Evolutionary conservation across 2,797 vertebrate species (phyloP), one percentile per base, ranked within the genome.

Genomic region (Triplophysa bombifrons): DNA sequence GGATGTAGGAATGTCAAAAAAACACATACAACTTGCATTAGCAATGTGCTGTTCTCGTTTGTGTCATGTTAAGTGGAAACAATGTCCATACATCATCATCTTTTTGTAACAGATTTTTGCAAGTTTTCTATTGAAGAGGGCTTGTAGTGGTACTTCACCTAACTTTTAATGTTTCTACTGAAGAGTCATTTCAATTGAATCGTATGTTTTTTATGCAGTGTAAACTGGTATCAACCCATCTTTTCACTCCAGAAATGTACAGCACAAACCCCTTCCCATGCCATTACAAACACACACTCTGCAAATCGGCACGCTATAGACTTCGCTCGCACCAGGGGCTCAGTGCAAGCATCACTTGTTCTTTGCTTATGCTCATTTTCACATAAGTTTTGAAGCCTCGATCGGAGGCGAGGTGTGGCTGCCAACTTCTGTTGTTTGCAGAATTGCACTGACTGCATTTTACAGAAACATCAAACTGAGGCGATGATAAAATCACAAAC

Each of bases 151-250:
- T 63, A 30, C 27, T 56, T 16, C 7, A 11, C 34, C 22, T 61
- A 14, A 51, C 27, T 16, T 2, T 69, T 50, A 60, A 48, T n/a
- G 20, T 78, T 19, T 58, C 5, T 65, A 10, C 17, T 41, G n/a
- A 80, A 74, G 74, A 74, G 51, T 78, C 71, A 53, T 78, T 25
- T 70, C 27, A 27, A 13, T 27, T 66, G 74, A 81, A 69, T 58
- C 72, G 20, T 78, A 27, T 30, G 71, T 76, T 85, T 76, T 85
- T 72, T 64, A 76, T 85, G 14, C 56, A 67, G 44, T 71, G 34
- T 80, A 78, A 70, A 80, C 34, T 72, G 34, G 27, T 8, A 60
- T 38, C 30, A 58, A 41, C 53, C 51, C 53, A 61, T 66, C 22
- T 16, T 60, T 44, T 77, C 74, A 76, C 74, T 76, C 51, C 64